Evolutionary conservation across 2,888 invertebrate species (phyloP), one percentile per base, ranked within the genome.

Genomic region (Drosophila nigricruria): DNA sequence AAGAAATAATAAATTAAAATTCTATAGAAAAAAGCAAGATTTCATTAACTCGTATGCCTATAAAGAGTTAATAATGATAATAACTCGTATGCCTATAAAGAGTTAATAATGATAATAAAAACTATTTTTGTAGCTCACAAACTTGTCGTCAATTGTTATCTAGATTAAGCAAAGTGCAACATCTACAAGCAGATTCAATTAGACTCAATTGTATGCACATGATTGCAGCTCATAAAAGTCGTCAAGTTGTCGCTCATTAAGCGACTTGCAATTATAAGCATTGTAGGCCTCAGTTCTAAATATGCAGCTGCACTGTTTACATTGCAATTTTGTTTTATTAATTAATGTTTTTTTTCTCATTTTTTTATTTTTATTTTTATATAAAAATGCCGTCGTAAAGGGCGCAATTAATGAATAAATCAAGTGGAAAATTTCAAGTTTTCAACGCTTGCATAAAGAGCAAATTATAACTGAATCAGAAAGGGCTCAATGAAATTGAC

Each of bases 381-480:
- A 54, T 53, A 56, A 47, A 30, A 47, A 30, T 20, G 20, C 25
- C 5, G 58, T 34, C 47, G 60, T 70, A 47, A 79, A 73, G 62
- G 61, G 66, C 64, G 69, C 38, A 70, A 54, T 75, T 71, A 81
- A 71, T 71, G 67, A 68, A 73, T 68, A 68, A 83, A 81, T 83
- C 65, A 73, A 84, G 79, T 67, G 81, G 81, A 89, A 87, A 89
- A 73, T 73, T 76, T 77, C 45, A 52, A 66, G 50, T 58, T 82
- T 59, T 65, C 61, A 68, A 67, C 64, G 70, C 67, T 56, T 57
- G 47, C 54, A 54, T 30, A 49, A 20, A 47, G 34, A 47, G 40
- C 40, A 47, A 20, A n/a, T 40, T 64, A 23, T 16, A 59, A 50
- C 38, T 30, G 43, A 54, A 60, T 47, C 60, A 30, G 56, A 61